Evolutionary conservation across 2,797 vertebrate species (phyloP).

Genomic region (Ciconia nigra): DNA sequence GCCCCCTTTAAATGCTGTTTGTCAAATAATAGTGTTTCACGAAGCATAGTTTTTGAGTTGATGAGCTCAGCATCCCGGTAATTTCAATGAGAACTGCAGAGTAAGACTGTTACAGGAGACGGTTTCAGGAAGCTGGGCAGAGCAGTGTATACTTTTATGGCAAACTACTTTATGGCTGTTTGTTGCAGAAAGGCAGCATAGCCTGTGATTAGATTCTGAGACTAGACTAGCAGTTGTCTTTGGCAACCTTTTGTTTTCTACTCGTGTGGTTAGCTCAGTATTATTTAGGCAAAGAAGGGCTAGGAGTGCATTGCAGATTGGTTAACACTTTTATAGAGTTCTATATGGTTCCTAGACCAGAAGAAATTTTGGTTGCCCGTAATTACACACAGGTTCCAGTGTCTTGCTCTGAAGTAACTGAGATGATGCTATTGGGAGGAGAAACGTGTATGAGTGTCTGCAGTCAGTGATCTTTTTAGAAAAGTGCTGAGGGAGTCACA

Average conservation of each 20-base stretch:
- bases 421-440: not conserved
- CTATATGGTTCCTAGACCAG: not conserved
- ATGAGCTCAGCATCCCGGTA: not conserved
- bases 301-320: not conserved
- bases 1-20: not conserved
- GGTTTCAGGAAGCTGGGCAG: not conserved
- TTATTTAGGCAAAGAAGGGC: not conserved
- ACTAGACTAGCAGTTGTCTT: not conserved
- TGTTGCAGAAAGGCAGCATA: not conserved
- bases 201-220: not conserved
- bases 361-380: not conserved
- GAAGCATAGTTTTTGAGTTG: not conserved
- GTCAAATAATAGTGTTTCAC: not conserved
- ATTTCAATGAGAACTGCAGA: not conserved
- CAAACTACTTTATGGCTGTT: not conserved
- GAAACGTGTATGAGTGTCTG: accelerated
- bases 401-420: not conserved
- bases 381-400: not conserved
- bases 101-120: not conserved
- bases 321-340: not conserved
- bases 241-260: not conserved
- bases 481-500: not conserved
- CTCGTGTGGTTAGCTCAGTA: accelerated
- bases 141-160: not conserved
- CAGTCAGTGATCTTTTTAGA: not conserved